Conservation (phyloP, 2,888 invertebrate genomes). For the Sphinx pinastri region DNA sequence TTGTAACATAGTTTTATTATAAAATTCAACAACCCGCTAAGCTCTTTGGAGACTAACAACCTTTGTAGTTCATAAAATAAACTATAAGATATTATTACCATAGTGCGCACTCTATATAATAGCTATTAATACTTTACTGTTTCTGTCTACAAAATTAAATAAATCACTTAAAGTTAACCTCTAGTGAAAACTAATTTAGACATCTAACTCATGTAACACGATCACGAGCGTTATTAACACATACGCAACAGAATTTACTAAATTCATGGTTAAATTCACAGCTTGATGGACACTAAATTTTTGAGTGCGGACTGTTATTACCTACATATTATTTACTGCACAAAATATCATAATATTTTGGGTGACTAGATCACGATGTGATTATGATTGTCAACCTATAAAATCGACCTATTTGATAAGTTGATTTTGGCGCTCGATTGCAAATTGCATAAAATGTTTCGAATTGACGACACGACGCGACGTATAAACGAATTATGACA, state of each 20-base stretch:
- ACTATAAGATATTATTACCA: no score
- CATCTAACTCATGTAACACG: neutral
- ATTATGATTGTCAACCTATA: slow-evolving; percentile 1
- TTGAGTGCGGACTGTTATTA: neutral
- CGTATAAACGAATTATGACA: slow-evolving; percentile 43
- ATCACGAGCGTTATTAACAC: neutral
- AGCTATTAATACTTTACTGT: no score
- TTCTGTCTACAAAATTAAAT: no score
- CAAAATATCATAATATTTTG: neutral
- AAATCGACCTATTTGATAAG: slow-evolving; percentile 2
- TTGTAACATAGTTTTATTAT: no score
- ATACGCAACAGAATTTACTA: neutral
- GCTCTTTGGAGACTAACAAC: no score
- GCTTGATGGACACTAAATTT: neutral
- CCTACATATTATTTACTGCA: neutral
- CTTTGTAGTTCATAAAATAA: no score
- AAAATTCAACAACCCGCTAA: no score
- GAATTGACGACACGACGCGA: slow-evolving; percentile 35
- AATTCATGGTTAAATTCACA: neutral
- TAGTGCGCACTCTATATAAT: no score
- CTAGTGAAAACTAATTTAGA: neutral
- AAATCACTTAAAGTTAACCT: no score
- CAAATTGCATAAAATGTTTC: slow-evolving; percentile 40
- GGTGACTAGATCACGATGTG: neutral
- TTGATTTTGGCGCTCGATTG: neutral